phyloP scores from a whole-genome alignment of 2,113 vertebrate genomes.

The Carettochelys insculpta region DNA sequence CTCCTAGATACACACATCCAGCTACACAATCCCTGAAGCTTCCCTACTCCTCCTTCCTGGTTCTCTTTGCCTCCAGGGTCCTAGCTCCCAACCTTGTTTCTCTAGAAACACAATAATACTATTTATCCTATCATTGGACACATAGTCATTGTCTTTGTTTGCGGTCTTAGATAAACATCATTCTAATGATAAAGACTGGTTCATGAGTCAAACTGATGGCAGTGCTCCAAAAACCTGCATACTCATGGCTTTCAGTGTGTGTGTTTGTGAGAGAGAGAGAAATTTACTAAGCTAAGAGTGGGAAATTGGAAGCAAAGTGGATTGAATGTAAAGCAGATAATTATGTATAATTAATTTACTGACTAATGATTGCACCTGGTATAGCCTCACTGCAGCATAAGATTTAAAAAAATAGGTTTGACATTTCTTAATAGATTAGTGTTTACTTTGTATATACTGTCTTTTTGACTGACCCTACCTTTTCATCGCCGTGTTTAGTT shows the following conservation, averaged over 20 bases:
- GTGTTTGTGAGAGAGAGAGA: slow-evolving; percentile 41
- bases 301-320: slow-evolving; percentile 72
- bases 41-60: slow-evolving; percentile 41
- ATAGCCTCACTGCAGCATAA: slow-evolving; percentile 31
- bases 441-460: slow-evolving; percentile 12
- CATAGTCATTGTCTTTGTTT: slow-evolving; percentile 66
- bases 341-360: slow-evolving; percentile 77
- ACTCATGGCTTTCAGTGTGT: slow-evolving; percentile 40
- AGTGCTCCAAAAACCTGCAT: slow-evolving; percentile 57
- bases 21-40: slow-evolving; percentile 26
- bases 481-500: background rate
- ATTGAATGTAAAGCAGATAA: slow-evolving; percentile 71
- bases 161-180: slow-evolving; percentile 62
- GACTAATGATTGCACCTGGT: slow-evolving; percentile 74
- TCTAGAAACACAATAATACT: slow-evolving; percentile 70
- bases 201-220: slow-evolving; percentile 55
- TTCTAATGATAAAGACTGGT: slow-evolving; percentile 50
- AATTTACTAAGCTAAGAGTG: slow-evolving; percentile 47
- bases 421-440: background rate
- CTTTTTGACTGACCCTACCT: background rate
- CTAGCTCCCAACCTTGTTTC: slow-evolving; percentile 62
- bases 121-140: slow-evolving; percentile 64
- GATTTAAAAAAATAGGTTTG: slow-evolving; percentile 47
- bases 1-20: slow-evolving; percentile 21
- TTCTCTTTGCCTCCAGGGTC: slow-evolving; percentile 51